Percentiles rank a stretch among this genome's conserved stretches.
phyloP scores from a whole-genome alignment of 2,113 vertebrate species.

The Trogon surrucura region DNA sequence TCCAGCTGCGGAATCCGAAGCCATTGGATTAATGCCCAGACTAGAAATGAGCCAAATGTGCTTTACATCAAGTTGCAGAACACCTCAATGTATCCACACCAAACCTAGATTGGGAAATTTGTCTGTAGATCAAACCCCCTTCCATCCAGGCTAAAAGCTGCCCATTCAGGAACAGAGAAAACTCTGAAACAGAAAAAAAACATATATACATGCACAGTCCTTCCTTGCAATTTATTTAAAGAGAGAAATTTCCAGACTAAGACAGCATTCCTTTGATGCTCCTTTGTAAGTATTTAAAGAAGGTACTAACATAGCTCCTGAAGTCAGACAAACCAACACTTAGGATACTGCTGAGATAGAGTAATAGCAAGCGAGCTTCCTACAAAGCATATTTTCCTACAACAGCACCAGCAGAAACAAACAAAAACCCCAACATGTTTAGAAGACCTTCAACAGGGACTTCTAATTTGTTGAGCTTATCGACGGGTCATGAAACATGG shows the following conservation, averaged over 20 bases:
- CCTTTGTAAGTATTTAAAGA: background rate
- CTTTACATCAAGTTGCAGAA: background rate
- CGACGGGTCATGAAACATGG: background rate
- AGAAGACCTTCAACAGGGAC: background rate
- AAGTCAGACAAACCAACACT: background rate
- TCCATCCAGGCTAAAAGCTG: background rate
- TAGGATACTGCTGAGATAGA: background rate
- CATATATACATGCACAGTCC: background rate
- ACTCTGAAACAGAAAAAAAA: background rate
- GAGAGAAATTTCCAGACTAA: background rate
- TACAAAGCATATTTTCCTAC: background rate
- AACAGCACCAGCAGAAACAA: background rate
- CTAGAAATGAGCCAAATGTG: background rate
- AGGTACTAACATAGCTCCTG: accelerated
- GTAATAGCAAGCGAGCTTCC: background rate
- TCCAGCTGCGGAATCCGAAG: slow-evolving; percentile 1
- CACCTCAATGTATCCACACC: background rate
- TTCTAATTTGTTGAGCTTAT: background rate
- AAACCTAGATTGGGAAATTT: background rate
- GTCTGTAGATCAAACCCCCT: background rate
- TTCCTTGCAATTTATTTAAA: background rate
- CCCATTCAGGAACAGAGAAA: background rate
- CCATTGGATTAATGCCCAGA: background rate
- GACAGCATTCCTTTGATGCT: background rate
- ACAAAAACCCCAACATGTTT: background rate